Conservation (phyloP, 2,888 invertebrate genomes). For the Leistus spinibarbis region DNA sequence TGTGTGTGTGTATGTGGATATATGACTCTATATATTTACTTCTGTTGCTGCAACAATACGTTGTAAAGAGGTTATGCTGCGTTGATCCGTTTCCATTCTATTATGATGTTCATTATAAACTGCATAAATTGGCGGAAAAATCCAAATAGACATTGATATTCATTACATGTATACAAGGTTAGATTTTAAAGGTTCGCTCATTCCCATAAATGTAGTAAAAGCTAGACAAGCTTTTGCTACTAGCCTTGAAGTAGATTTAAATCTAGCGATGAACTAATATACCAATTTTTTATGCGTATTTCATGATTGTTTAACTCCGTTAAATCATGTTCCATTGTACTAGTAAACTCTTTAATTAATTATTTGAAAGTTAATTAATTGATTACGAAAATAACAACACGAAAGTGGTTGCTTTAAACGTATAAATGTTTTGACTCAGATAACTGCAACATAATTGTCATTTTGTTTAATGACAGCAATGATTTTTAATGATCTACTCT, state of each 20-base stretch:
- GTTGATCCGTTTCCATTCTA: not conserved
- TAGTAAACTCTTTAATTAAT: too few species aligned
- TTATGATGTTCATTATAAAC: not conserved
- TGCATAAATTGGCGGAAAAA: not conserved
- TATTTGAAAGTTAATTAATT: not conserved
- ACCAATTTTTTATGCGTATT: not conserved
- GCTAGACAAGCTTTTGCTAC: not conserved
- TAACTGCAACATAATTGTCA: too few species aligned
- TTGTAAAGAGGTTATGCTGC: constrained; percentile 8
- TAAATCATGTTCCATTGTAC: not conserved
- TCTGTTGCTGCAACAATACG: constrained; percentile 5
- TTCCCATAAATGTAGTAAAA: not conserved
- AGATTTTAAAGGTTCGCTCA: not conserved
- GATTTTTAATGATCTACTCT: too few species aligned
- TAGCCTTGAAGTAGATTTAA: not conserved
- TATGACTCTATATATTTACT: not conserved
- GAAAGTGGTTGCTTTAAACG: too few species aligned
- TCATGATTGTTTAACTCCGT: not conserved
- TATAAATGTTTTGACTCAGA: too few species aligned
- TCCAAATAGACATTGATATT: not conserved
- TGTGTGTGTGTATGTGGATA: constrained; percentile 16
- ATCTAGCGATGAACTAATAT: not conserved
- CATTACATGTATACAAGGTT: not conserved
- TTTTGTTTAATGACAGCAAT: too few species aligned
- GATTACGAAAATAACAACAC: not conserved